phyloP scores from a whole-genome alignment of 2,797 vertebrate species.

The Pteronotus mesoamericanus region DNA sequence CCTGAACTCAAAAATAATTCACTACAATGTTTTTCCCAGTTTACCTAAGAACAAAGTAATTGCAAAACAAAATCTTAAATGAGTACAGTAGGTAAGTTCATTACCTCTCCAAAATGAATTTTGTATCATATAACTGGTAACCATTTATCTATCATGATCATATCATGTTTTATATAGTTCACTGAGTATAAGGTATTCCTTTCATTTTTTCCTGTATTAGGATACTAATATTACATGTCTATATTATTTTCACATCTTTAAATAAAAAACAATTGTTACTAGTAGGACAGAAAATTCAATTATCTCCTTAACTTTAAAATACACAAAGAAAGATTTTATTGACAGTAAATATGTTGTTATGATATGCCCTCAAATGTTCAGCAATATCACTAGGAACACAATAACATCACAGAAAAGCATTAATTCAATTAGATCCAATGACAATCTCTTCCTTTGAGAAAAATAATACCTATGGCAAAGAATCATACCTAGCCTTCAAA shows the following conservation, averaged over 20 bases:
- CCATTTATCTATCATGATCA: neutral
- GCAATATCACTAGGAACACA: neutral
- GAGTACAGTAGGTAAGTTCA: neutral
- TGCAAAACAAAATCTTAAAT: neutral
- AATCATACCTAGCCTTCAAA: neutral
- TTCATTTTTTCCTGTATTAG: neutral
- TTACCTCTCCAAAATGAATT: neutral
- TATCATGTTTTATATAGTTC: neutral
- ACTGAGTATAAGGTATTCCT: neutral
- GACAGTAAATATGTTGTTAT: neutral
- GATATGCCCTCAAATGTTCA: neutral
- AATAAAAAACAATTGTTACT: neutral
- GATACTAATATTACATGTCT: neutral
- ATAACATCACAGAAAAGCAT: neutral
- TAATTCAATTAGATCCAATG: slow-evolving; percentile 9
- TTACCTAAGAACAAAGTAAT: neutral
- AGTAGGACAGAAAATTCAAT: slow-evolving; percentile 6
- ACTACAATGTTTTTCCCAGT: neutral
- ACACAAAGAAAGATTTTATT: slow-evolving; percentile 13
- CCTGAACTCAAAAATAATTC: neutral
- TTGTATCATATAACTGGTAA: neutral
- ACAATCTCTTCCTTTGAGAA: neutral
- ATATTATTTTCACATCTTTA: slow-evolving; percentile 6
- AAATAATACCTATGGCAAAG: neutral
- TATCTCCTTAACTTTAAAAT: slow-evolving; percentile 21